A percentile compares a stretch with the other conserved stretches of the same genome.
Conservation (phyloP, 1,140 invertebrate genomes). For the Prorops nasuta region DNA sequence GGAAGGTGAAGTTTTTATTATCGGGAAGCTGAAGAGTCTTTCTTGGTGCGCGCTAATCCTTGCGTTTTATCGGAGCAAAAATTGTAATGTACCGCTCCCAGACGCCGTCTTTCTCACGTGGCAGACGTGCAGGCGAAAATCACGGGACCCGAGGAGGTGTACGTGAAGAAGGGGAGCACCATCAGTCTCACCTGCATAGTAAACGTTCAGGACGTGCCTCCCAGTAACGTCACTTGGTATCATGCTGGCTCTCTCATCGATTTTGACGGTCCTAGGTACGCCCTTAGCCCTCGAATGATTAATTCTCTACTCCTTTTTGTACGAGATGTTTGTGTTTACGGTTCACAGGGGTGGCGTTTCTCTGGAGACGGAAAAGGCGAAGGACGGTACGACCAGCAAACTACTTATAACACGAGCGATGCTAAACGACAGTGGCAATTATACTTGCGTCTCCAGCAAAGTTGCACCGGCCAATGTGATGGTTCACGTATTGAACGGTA, state of each 20-base stretch:
- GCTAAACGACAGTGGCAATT: conserved; percentile 83
- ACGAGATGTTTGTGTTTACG: no score
- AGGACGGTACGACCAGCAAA: conserved; percentile 83
- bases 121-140: conserved; percentile 84
- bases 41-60: no score
- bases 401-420: conserved; percentile 84
- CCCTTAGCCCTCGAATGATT: conserved; percentile 22
- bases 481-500: conserved; percentile 89
- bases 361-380: conserved; percentile 88
- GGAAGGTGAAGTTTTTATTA: no score
- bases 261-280: conserved; percentile 80
- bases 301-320: no score
- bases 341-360: conserved; percentile 80
- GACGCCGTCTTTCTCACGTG: conserved; percentile 52
- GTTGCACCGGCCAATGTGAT: conserved; percentile 82
- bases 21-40: no score
- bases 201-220: conserved; percentile 81
- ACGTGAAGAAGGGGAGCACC: conserved; percentile 86
- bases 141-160: conserved; percentile 80
- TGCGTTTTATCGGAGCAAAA: no score
- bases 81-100: background rate
- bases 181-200: conserved; percentile 86
- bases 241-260: conserved; percentile 78
- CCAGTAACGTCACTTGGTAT: conserved; percentile 76
- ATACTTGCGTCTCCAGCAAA: conserved; percentile 84